Conservation (phyloP, 2,797 vertebrate species). For the Peromyscus nudipes region DNA sequence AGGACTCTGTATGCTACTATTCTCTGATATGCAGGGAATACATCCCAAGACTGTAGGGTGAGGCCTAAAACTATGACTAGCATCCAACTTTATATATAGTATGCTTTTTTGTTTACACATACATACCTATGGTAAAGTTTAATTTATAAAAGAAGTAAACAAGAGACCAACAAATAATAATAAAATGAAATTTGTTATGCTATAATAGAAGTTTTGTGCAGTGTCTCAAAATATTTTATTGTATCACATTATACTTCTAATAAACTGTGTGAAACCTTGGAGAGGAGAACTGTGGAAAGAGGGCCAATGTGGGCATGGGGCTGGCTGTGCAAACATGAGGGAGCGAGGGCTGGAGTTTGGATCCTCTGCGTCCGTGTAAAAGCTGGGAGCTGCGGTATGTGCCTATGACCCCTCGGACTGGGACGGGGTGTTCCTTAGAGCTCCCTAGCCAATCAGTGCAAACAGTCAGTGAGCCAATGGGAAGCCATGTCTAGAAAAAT, state of each 20-base stretch:
- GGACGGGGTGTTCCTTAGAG: neutral
- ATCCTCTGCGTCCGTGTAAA: no score
- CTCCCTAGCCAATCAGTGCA: neutral
- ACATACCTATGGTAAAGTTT: neutral
- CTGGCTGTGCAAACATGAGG: no score
- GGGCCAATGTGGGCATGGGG: no score
- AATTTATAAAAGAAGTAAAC: neutral
- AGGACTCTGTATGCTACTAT: neutral
- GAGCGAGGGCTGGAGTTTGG: neutral
- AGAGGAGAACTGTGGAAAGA: neutral
- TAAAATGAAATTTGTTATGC: neutral
- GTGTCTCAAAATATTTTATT: neutral
- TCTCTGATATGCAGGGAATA: neutral
- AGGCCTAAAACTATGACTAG: neutral
- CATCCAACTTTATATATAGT: neutral
- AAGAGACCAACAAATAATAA: constrained; percentile 15
- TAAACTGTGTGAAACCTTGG: neutral
- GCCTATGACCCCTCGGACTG: neutral
- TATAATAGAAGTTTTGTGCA: neutral
- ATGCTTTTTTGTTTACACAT: neutral
- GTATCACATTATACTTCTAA: neutral
- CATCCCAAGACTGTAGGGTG: neutral
- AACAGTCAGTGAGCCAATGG: neutral
- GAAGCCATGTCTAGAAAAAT: neutral
- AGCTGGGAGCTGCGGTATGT: neutral